These are phyloP conservation scores for Lophotis ruficrista DNA, from an alignment of 2,113 vertebrate species.

Conservation along the genomic window DNA sequence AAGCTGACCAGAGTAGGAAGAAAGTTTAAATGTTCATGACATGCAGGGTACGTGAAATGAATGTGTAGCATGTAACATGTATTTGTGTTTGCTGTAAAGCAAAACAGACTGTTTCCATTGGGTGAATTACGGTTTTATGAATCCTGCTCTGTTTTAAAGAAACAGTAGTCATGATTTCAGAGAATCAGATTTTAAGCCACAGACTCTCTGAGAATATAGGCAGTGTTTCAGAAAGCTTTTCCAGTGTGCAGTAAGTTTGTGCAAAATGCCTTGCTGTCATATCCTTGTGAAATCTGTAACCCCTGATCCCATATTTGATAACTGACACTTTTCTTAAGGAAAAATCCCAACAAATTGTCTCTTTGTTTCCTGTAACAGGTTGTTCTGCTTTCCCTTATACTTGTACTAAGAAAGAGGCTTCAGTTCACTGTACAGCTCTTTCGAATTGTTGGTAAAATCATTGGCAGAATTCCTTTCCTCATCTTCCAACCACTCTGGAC, in stretches of 20 bases:
- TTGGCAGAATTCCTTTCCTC: slow-evolving; percentile 71
- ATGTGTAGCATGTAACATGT: not conserved
- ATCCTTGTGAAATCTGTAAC: not conserved
- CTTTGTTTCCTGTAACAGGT: slow-evolving; percentile 67
- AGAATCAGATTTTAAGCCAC: not conserved
- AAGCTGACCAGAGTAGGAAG: not conserved
- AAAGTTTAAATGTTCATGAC: not conserved
- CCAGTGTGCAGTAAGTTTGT: not conserved
- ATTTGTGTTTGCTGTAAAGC: not conserved
- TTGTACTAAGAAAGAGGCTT: slow-evolving; percentile 69
- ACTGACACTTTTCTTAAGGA: not conserved
- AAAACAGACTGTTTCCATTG: not conserved
- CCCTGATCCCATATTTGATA: not conserved
- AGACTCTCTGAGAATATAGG: not conserved
- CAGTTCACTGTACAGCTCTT: slow-evolving; percentile 70
- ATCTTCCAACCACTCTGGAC: slow-evolving; percentile 80
- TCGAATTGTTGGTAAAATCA: slow-evolving; percentile 65
- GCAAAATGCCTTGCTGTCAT: not conserved
- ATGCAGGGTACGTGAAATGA: not conserved
- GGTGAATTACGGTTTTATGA: not conserved
- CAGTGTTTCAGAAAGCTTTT: not conserved
- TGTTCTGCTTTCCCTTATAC: slow-evolving; percentile 65
- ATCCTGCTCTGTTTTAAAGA: not conserved
- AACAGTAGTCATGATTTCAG: not conserved
- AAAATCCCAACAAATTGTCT: not conserved